phyloP scores from a whole-genome alignment of 2,113 vertebrate species.

The human region GRCh38 chr17:62115001-62115500 shows the following conservation, averaged over 20 bases:
- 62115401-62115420: too few species aligned
- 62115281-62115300: conserved; percentile 32
- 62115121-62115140: conserved; percentile 10
- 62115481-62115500: too few species aligned
- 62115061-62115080: background rate
- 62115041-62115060: conserved; percentile 23
- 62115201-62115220: background rate
- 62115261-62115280: conserved; percentile 47
- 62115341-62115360: too few species aligned
- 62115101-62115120: background rate
- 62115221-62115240: conserved; percentile 45
- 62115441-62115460: too few species aligned
- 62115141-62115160: conserved; percentile 9
- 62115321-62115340: background rate
- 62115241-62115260: conserved; percentile 37
- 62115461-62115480: too few species aligned
- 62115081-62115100: background rate
- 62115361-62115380: too few species aligned
- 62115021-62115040: conserved; percentile 27
- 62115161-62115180: background rate
- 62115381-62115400: too few species aligned
- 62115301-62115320: background rate
- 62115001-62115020: background rate
- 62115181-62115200: conserved; percentile 27
- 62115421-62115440: too few species aligned